phyloP scores from a whole-genome alignment of 2,113 vertebrate species.

The Nesoenas mayeri region DNA sequence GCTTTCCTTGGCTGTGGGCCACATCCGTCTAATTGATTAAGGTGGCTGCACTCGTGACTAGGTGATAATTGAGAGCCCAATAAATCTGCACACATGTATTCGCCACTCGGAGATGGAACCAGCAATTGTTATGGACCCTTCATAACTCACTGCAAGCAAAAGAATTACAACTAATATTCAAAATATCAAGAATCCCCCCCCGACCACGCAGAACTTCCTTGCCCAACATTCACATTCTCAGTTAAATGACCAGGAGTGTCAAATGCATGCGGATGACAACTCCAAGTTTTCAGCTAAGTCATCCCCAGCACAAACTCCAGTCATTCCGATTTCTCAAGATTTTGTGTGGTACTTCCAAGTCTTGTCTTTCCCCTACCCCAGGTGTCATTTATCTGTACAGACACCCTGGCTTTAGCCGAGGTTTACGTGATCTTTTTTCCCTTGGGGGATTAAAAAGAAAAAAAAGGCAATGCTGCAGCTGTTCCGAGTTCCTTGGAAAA shows the following conservation, averaged over 20 bases:
- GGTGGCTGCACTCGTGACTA: constrained; percentile 13
- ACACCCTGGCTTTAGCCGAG: not conserved
- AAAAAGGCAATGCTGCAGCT: not conserved
- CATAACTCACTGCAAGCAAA: fast-evolving
- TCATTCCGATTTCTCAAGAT: not conserved
- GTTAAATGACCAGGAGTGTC: not conserved
- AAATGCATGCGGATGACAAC: not conserved
- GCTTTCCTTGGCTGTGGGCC: constrained; percentile 15
- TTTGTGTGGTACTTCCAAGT: not conserved
- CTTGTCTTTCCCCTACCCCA: not conserved
- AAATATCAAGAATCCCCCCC: not conserved
- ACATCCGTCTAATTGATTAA: not conserved
- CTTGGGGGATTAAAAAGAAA: no score
- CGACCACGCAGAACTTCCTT: not conserved
- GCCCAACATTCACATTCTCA: not conserved
- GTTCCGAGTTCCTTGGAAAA: constrained; percentile 11
- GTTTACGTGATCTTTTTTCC: not conserved
- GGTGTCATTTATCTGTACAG: not conserved
- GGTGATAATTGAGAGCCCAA: constrained; percentile 38
- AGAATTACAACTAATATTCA: not conserved
- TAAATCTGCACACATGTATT: constrained; percentile 38
- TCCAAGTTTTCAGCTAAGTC: not conserved
- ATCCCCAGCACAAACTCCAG: not conserved
- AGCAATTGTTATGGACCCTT: not conserved
- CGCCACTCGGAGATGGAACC: not conserved